These are phyloP conservation scores for Neodon shergylaensis DNA, from an alignment of 2,113 vertebrate genomes.

Conservation along the genomic window DNA sequence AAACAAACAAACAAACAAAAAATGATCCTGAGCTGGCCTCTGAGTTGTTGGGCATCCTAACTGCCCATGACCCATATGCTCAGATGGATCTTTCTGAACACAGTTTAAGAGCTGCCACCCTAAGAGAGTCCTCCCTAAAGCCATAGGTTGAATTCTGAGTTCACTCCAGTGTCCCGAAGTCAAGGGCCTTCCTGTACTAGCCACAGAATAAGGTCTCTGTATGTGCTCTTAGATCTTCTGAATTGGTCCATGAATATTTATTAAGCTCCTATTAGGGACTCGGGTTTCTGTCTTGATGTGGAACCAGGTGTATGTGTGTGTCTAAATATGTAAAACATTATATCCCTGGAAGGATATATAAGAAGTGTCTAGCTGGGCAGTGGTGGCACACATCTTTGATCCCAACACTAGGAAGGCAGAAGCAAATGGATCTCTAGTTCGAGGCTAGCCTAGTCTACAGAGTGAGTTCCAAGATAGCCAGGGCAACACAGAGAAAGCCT, in stretches of 20 bases:
- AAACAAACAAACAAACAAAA: too few relatives aligned
- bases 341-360: neutral
- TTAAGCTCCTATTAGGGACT: neutral
- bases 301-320: neutral
- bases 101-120: neutral
- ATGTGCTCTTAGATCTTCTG: neutral
- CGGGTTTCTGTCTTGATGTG: conserved; percentile 18
- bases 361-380: neutral
- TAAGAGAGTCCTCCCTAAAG: neutral
- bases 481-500: neutral
- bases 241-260: neutral
- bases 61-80: neutral
- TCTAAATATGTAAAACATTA: neutral
- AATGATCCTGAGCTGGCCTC: neutral
- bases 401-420: neutral
- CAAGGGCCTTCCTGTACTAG: neutral
- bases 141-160: neutral
- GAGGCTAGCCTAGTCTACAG: neutral
- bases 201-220: neutral
- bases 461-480: neutral
- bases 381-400: neutral
- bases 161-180: neutral
- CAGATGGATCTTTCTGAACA: neutral
- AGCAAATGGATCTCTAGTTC: neutral
- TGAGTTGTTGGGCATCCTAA: neutral